Percentiles rank a stretch among this genome's conserved stretches.
These are phyloP conservation scores for Drosophila sproati DNA, from an alignment of 1,140 invertebrate species.

Conservation along the genomic window DNA sequence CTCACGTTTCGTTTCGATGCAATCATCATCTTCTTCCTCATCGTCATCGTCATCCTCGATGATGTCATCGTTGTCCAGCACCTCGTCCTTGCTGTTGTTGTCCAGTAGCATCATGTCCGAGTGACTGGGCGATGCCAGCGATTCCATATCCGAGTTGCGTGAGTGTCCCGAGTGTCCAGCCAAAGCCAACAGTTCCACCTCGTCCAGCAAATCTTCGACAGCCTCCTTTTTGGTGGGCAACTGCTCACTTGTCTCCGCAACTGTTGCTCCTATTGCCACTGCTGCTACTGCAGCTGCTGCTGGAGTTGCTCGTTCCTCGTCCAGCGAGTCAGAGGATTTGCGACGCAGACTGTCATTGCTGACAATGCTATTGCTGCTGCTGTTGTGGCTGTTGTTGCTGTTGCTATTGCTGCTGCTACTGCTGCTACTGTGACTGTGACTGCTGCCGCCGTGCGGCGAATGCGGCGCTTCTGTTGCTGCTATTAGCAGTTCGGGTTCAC, in stretches of 20 bases:
- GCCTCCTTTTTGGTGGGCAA: constrained; percentile 75
- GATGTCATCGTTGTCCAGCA: constrained; percentile 85
- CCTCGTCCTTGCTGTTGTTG: constrained; percentile 88
- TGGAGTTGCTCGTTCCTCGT: constrained; percentile 50
- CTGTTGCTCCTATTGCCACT: background rate
- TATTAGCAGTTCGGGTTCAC: constrained; percentile 62
- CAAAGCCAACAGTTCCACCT: constrained; percentile 76
- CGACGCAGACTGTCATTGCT: constrained; percentile 66
- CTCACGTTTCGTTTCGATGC: constrained; percentile 78
- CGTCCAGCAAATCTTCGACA: constrained; percentile 80
- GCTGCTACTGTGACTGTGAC: constrained; percentile 56
- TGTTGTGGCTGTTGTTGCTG: constrained; percentile 32
- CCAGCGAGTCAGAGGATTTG: constrained; percentile 76
- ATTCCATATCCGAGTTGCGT: constrained; percentile 84
- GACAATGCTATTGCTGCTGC: constrained; percentile 61
- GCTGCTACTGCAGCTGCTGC: constrained; percentile 20
- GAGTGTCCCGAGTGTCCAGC: constrained; percentile 49
- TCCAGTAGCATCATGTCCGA: constrained; percentile 87
- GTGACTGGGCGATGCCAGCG: constrained; percentile 88
- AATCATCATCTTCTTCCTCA: constrained; percentile 84
- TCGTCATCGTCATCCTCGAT: constrained; percentile 85
- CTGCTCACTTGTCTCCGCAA: constrained; percentile 8
- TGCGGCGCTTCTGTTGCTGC: constrained; percentile 49
- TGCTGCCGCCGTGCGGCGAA: constrained; percentile 67
- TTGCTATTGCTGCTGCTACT: constrained; percentile 48